Percentiles rank a stretch among this genome's conserved stretches.
Conservation (phyloP, 2,113 vertebrate genomes). For the Physeter macrocephalus region DNA sequence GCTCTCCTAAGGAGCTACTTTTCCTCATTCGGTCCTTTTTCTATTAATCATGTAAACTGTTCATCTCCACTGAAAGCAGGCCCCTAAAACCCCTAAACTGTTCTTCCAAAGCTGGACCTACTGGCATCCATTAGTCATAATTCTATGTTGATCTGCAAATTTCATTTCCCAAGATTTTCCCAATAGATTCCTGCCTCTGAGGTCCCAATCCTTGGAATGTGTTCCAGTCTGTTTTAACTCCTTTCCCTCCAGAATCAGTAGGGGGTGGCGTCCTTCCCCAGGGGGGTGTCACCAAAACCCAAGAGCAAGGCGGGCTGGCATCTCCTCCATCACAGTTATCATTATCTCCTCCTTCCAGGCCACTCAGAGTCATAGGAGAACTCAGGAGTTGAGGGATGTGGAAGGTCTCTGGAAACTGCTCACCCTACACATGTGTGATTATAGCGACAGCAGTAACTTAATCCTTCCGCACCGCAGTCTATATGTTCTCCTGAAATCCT, state of each 20-base stretch:
- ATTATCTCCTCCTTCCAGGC: neutral
- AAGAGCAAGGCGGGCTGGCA: rapidly evolving
- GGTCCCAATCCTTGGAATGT: neutral
- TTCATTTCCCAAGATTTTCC: neutral
- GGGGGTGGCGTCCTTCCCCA: neutral
- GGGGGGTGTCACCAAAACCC: neutral
- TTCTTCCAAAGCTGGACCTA: neutral
- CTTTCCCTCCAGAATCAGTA: neutral
- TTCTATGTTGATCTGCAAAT: neutral
- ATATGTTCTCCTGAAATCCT: neutral
- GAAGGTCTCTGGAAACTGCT: neutral
- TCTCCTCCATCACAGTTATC: no score
- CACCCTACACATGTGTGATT: neutral
- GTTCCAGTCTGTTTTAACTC: neutral
- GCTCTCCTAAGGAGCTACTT: neutral
- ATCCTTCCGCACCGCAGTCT: no score
- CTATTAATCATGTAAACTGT: neutral
- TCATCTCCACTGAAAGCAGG: neutral
- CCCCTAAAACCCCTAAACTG: no score
- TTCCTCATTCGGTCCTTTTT: neutral
- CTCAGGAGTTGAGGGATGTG: neutral
- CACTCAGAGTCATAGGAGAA: neutral
- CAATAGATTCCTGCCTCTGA: neutral
- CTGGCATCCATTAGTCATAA: rapidly evolving
- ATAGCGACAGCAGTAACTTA: rapidly evolving